A percentile compares a stretch with the other conserved stretches of the same genome.
Conservation (phyloP, 2,113 vertebrate species). For the Carassius auratus region DNA sequence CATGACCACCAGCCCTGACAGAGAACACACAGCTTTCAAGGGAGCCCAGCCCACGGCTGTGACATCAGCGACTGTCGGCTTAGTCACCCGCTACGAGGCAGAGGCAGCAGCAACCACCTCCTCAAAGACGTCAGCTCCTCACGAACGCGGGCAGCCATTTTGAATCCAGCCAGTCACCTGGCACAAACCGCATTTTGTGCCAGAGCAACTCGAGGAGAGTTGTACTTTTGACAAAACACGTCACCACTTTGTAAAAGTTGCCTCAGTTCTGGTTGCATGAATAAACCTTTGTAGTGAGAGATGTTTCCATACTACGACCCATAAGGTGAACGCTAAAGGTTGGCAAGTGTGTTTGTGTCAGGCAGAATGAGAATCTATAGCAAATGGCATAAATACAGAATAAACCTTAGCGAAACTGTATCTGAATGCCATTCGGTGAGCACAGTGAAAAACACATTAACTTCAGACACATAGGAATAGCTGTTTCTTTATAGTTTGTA, state of each 20-base stretch:
- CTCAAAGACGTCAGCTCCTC: constrained; percentile 56
- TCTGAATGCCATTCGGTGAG: neutral
- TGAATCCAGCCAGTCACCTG: constrained; percentile 62
- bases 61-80: constrained; percentile 75
- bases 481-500: neutral
- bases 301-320: neutral
- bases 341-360: neutral
- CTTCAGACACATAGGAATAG: neutral
- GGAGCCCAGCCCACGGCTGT: constrained; percentile 74
- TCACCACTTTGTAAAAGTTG: constrained; percentile 15
- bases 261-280: neutral
- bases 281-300: neutral
- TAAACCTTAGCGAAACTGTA: neutral
- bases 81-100: constrained; percentile 69
- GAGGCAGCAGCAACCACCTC: constrained; percentile 59
- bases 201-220: constrained; percentile 31
- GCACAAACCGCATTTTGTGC: constrained; percentile 50
- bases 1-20: constrained; percentile 54
- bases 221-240: neutral
- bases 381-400: neutral
- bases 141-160: constrained; percentile 62
- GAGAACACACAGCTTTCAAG: constrained; percentile 56
- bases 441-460: neutral
- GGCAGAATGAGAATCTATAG: neutral
- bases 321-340: neutral